Conservation (phyloP, 2,797 vertebrate species). For the Micropoecilia bifurca region DNA sequence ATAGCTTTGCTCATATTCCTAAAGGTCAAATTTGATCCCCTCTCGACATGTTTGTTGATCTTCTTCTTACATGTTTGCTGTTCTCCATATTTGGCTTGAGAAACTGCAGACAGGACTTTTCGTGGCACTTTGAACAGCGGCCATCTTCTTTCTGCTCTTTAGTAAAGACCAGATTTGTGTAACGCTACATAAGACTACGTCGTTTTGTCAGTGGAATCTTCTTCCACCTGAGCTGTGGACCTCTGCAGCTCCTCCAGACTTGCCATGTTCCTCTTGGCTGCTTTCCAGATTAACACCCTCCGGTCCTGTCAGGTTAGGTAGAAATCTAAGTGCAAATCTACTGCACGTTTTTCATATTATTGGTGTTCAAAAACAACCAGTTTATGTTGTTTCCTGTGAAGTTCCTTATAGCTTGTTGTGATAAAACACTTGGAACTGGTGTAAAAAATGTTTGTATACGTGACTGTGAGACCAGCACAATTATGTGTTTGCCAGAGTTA, state of each 20-base stretch:
- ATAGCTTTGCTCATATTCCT: not conserved
- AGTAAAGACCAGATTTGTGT: not conserved
- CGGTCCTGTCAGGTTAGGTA: not conserved
- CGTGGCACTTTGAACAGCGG: not conserved
- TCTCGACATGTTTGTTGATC: too few relatives aligned
- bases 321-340: not conserved
- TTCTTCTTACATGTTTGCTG: not conserved
- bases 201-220: not conserved
- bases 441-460: not conserved
- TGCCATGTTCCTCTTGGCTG: not conserved
- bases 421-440: not conserved
- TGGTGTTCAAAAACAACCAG: not conserved
- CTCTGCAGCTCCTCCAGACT: not conserved
- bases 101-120: not conserved
- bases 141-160: not conserved
- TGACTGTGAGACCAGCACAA: too few relatives aligned
- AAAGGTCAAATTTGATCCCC: not conserved
- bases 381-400: not conserved
- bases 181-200: not conserved
- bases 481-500: not conserved
- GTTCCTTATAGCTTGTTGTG: not conserved
- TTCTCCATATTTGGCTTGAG: not conserved
- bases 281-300: not conserved
- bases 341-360: not conserved
- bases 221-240: not conserved